Conservation (phyloP, 2,797 vertebrate genomes). For the Ciconia nigra region DNA sequence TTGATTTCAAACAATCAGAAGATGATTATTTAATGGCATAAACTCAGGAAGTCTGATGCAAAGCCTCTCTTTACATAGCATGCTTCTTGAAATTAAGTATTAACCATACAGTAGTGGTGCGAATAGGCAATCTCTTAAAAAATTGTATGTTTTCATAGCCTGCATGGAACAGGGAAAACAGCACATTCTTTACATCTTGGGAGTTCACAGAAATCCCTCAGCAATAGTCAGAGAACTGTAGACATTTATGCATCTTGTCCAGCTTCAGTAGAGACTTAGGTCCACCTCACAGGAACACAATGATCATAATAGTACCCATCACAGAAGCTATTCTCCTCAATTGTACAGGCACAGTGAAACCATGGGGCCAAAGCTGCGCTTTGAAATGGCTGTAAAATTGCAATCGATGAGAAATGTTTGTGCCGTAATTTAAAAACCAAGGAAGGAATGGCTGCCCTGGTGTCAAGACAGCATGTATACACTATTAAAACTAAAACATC, state of each 20-base stretch:
- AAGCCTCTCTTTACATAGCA: background rate
- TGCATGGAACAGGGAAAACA: conserved; percentile 1
- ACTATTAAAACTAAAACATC: conserved; percentile 63
- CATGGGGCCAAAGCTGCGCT: conserved; percentile 57
- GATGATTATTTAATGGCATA: conserved; percentile 5
- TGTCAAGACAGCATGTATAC: conserved; percentile 69
- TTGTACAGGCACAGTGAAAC: conserved; percentile 69
- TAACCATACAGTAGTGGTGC: background rate
- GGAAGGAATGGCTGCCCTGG: conserved; percentile 58
- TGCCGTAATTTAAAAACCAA: conserved; percentile 68
- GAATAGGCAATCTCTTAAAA: background rate
- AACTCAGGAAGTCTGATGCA: background rate
- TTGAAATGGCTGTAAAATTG: conserved; percentile 72
- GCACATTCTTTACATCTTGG: conserved; percentile 18
- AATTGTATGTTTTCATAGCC: background rate
- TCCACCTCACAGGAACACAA: conserved; percentile 64
- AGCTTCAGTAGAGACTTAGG: background rate
- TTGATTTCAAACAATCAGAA: conserved; percentile 3
- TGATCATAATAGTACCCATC: conserved; percentile 65
- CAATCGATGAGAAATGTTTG: conserved; percentile 68
- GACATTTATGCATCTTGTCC: conserved; percentile 42
- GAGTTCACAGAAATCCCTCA: conserved; percentile 44
- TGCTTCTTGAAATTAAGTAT: background rate
- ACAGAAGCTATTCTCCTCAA: conserved; percentile 68
- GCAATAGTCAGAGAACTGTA: background rate